Conservation (phyloP, 2,797 vertebrate species). For the Poeciliopsis presidionis region DNA sequence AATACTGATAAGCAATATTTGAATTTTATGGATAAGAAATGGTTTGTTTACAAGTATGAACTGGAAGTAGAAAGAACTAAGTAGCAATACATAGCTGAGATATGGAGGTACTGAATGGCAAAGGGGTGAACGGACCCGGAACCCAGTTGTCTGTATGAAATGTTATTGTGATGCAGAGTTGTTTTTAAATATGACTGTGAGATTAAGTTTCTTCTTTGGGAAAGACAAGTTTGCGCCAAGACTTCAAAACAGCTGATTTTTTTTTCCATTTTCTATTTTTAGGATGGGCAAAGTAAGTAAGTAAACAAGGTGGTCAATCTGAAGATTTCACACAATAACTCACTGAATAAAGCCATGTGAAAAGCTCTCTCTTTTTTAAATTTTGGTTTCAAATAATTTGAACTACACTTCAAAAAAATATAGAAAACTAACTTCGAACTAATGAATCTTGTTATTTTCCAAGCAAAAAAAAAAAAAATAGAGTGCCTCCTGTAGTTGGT, state of each 20-base stretch:
- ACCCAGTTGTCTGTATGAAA: constrained; percentile 31
- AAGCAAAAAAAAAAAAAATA: constrained; percentile 44
- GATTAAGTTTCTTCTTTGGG: constrained; percentile 31
- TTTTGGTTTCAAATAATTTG: constrained; percentile 16
- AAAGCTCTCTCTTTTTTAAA: constrained; percentile 10
- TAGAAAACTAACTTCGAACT: constrained; percentile 28
- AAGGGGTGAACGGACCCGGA: neutral
- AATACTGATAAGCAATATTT: neutral
- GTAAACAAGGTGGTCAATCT: constrained; percentile 21
- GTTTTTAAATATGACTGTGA: constrained; percentile 32
- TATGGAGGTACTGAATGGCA: neutral
- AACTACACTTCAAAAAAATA: constrained; percentile 6
- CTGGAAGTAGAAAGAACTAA: neutral
- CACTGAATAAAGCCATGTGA: constrained; percentile 51
- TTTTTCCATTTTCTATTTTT: constrained; percentile 2
- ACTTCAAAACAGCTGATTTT: constrained; percentile 23
- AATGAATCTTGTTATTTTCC: constrained; percentile 42
- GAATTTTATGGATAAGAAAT: neutral
- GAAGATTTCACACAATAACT: constrained; percentile 37
- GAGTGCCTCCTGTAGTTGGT: constrained; percentile 62
- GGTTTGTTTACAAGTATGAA: neutral
- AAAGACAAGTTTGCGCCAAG: constrained; percentile 25
- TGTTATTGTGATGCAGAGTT: constrained; percentile 30
- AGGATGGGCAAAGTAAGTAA: constrained; percentile 12
- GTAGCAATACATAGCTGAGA: neutral